Evolutionary conservation across 2,113 vertebrate genomes (phyloP).

Genomic region (Phylloscopus whistleri): DNA sequence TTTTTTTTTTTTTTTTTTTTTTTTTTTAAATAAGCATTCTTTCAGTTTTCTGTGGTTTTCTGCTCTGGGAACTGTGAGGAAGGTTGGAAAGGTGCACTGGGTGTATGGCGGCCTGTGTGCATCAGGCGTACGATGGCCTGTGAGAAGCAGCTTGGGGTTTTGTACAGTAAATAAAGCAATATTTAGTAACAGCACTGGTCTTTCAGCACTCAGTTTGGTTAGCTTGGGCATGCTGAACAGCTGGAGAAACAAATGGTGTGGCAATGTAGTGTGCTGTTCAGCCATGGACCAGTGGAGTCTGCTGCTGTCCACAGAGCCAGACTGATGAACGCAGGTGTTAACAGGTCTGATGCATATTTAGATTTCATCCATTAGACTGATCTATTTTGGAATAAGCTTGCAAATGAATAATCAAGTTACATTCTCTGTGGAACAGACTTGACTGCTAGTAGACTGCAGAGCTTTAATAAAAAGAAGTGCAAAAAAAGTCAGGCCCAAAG

Average conservation of each 20-base stretch:
- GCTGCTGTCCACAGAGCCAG: not conserved
- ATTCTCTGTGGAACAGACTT: not conserved
- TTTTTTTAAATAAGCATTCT: not conserved
- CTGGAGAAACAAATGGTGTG: constrained; percentile 10
- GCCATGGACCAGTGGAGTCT: not conserved
- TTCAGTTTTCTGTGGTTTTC: not conserved
- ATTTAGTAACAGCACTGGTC: not conserved
- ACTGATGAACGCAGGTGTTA: not conserved
- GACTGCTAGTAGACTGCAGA: not conserved
- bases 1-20: not conserved
- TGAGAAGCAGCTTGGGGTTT: not conserved
- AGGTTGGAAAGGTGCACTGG: not conserved
- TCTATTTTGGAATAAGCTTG: not conserved
- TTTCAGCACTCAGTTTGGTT: not conserved
- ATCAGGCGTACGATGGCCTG: not conserved
- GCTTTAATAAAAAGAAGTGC: not conserved
- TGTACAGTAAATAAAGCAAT: not conserved
- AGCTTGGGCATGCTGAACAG: not conserved
- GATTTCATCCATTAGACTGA: not conserved
- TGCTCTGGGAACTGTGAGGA: not conserved
- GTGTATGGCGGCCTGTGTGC: not conserved
- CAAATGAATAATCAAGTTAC: not conserved
- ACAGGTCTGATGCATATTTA: not conserved
- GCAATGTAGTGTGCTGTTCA: not conserved
- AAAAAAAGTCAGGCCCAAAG: not conserved